Evolutionary conservation across 1,140 invertebrate species (phyloP), one percentile per base, ranked within the genome.

Genomic region (Magallana ariakensis): DNA sequence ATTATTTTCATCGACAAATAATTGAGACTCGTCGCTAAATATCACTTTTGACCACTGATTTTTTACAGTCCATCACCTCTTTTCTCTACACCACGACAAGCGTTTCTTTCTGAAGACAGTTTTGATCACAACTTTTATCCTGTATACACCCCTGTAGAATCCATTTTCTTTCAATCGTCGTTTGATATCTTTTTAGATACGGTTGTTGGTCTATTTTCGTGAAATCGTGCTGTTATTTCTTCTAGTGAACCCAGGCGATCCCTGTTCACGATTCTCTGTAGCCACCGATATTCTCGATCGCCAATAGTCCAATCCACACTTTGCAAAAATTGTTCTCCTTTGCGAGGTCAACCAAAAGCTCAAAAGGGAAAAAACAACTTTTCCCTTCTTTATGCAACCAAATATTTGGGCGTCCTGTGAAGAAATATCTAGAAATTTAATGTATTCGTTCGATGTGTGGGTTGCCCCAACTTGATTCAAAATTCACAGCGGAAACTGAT

Each of bases 81-180:
- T 80, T 86, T 86, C 85, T 53, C 80, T 81, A 22, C 85, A 86
- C 56, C 75, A 81, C 19, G 80, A 57, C 46, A 82, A 26, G 26
- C 82, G 55, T 58, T 83, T 86, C 33, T 86, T 86, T 57, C 70
- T 33, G 54, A 80, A 58, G 15, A 15, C 70, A 75, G 75, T 75
- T 54, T 26, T 80, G 4, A 86, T 55, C 1, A 60, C 53, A 46
- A 85, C 80, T 75, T 86, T 19, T 56, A n/a, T 81, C 58, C 9
- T 9, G 26, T 46, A 83, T 22, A 58, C 55, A 19, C 53, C 10
- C 46, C 82, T 83, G 10, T n/a, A 19, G n/a, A n/a, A n/a, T n/a
- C n/a, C n/a, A n/a, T n/a, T n/a, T n/a, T n/a, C n/a, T n/a, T n/a
- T n/a, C n/a, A 83, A 58, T 4, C 55, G 33, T 54, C 26, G 10